Conservation (phyloP, 2,888 invertebrate genomes). For the Lysandra bellargus region DNA sequence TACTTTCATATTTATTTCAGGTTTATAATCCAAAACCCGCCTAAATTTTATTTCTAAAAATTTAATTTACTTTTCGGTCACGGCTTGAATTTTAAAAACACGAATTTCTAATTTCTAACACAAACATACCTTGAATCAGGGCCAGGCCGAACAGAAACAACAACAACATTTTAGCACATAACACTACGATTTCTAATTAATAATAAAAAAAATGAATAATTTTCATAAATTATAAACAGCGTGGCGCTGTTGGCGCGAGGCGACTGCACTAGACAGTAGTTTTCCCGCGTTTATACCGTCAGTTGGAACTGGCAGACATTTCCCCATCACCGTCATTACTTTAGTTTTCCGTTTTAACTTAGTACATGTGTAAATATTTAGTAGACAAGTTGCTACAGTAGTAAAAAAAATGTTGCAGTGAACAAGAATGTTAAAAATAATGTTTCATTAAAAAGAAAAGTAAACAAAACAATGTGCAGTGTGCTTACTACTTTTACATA, state of each 20-base stretch:
- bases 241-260: background rate
- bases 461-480: background rate
- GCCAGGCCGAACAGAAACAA: conserved; percentile 1
- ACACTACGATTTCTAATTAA: background rate
- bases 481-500: background rate
- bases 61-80: background rate
- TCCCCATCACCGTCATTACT: conserved; percentile 3
- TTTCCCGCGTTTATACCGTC: background rate
- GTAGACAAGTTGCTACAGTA: too few relatives aligned
- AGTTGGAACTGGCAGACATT: conserved; percentile 1
- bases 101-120: conserved; percentile 23
- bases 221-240: background rate
- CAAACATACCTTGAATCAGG: conserved; percentile 25
- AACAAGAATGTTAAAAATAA: too few relatives aligned
- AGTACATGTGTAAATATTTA: too few relatives aligned
- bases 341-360: background rate
- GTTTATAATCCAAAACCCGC: background rate
- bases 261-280: background rate
- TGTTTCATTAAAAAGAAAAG: too few relatives aligned
- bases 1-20: background rate
- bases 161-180: conserved; percentile 23
- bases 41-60: background rate
- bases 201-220: background rate
- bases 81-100: background rate
- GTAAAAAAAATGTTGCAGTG: too few relatives aligned